Evolutionary conservation across 2,888 invertebrate genomes (phyloP).

Genomic region (Eudasyphora cyanicolor): DNA sequence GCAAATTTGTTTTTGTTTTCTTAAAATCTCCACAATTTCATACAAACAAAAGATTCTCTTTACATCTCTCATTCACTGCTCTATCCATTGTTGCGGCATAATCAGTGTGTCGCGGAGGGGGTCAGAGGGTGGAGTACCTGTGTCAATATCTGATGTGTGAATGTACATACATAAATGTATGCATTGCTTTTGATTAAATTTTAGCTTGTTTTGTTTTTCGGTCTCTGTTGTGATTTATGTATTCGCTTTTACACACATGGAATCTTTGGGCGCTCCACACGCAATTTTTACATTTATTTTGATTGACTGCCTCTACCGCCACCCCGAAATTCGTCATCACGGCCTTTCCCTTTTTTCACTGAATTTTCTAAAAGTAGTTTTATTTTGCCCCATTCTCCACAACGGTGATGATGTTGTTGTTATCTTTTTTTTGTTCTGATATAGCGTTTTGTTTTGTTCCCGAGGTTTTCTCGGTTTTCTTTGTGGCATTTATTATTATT

Average conservation of each 20-base stretch:
- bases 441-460: slow-evolving; percentile 15
- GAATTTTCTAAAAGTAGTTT: slow-evolving; percentile 3
- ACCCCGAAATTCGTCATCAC: not conserved
- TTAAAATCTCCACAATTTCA: too few relatives aligned
- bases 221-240: slow-evolving; percentile 19
- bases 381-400: not conserved
- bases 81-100: too few relatives aligned
- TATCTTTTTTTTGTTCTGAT: not conserved
- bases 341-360: not conserved
- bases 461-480: not conserved
- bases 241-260: not conserved
- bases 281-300: slow-evolving; percentile 30
- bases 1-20: too few relatives aligned
- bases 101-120: too few relatives aligned
- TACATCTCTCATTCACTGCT: too few relatives aligned
- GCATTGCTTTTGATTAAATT: not conserved
- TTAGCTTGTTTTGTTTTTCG: slow-evolving; percentile 15
- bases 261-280: not conserved
- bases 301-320: slow-evolving; percentile 21
- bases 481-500: slow-evolving; percentile 24
- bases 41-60: too few relatives aligned
- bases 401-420: not conserved
- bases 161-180: too few relatives aligned
- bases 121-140: too few relatives aligned
- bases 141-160: not conserved